Base-by-base conservation (phyloP, 2,797 vertebrate genomes). In the Trachops cirrhosus region DNA sequence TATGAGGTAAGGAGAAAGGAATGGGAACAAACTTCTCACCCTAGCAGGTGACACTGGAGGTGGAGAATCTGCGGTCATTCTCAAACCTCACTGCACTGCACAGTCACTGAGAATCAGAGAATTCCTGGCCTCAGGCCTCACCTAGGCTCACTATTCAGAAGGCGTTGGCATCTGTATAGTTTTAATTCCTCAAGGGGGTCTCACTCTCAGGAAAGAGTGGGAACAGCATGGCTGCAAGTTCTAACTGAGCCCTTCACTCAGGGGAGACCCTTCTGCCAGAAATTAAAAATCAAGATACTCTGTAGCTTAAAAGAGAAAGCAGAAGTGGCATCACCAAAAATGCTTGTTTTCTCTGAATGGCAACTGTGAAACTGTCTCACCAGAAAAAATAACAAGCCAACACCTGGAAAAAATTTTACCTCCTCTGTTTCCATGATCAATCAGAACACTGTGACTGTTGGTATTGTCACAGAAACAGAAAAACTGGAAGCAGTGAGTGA, bases 21-120 rank as follows among this genome's bases (percentile, higher is more conserved):
- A 46, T 0, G 15, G 44, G 12, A 12, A 8, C 0, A 3, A 32
- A 37, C 26, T 7, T 14, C 10, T 26, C 2, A 1, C n/a, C 0
- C 4, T 50, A 11, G 4, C 3, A 16, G 46, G n/a, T 2, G 9
- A 24, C 21, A 0, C 39, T 29, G 2, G 32, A 14, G 9, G 15
- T 19, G 26, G 3, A 12, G 5, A 64, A 44, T 5, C 11, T 1
- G 15, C 2, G 1, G 9, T 0, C 21, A 12, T 32, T 46, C 88
- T 77, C 68, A 6, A 19, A 26, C 8, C 0, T 0, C n/a, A 32
- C 6, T 15, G 5, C 6, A 32, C 75, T 0, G 16, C 52, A 14
- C 12, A 41, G 15, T 21, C 62, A 19, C 34, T 2, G 10, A 24
- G 6, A 11, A 24, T 19, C n/a, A 18, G 16, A 7, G 48, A 16